Percentiles rank a stretch among this genome's conserved stretches.
Conservation (phyloP, 2,113 vertebrate genomes). For the Helogale parvula region DNA sequence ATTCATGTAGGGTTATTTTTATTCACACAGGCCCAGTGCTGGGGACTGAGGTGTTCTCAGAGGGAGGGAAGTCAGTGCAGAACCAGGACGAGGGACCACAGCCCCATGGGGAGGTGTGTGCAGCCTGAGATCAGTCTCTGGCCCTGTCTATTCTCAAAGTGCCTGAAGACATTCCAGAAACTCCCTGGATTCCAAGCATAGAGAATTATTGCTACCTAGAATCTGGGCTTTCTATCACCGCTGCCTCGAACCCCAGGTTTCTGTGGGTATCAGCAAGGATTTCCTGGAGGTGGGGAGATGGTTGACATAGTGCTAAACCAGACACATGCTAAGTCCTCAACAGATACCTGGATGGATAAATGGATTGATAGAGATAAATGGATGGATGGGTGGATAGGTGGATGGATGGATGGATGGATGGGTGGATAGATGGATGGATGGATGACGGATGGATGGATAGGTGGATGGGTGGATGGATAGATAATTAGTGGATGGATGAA, state of each 20-base stretch:
- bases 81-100: background rate
- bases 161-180: background rate
- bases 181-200: background rate
- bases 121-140: background rate
- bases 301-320: no score
- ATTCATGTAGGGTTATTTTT: background rate
- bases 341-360: background rate
- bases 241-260: background rate
- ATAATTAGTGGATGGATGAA: rapidly evolving
- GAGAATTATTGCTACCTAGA: background rate
- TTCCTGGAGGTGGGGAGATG: background rate
- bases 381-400: rapidly evolving
- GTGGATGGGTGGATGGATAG: no score
- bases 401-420: background rate
- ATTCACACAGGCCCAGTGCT: background rate
- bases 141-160: background rate
- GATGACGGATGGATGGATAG: rapidly evolving
- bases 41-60: background rate
- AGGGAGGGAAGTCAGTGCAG: background rate
- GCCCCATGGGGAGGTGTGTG: background rate
- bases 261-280: no score
- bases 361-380: background rate
- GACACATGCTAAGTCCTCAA: background rate
- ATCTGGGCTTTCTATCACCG: background rate
- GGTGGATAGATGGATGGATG: background rate